Percentiles rank a stretch among this genome's conserved stretches.
Evolutionary conservation across 2,797 vertebrate genomes (phyloP).

Genomic region (Hypotaenidia okinawae): DNA sequence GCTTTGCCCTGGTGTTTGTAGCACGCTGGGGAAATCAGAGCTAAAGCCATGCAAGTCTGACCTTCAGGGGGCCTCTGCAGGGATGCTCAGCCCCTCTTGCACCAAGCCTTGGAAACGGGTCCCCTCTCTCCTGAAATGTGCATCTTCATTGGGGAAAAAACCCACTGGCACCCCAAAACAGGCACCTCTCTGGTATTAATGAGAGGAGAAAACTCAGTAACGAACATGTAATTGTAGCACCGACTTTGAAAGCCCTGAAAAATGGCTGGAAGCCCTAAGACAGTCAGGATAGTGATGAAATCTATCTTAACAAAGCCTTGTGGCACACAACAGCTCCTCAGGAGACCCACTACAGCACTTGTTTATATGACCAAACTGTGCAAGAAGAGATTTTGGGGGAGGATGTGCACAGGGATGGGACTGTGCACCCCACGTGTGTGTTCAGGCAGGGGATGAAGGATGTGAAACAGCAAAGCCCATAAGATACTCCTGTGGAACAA

Average conservation of each 20-base stretch:
- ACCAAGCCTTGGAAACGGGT: background rate
- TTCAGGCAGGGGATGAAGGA: background rate
- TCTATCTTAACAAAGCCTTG: background rate
- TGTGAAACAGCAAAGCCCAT: background rate
- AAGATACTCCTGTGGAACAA: rapidly evolving
- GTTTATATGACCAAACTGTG: background rate
- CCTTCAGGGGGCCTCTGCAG: background rate
- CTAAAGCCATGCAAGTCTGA: background rate
- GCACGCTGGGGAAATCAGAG: background rate
- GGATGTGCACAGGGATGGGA: background rate
- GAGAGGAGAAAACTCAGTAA: background rate
- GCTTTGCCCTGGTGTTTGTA: background rate
- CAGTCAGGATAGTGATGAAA: background rate
- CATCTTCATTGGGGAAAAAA: background rate
- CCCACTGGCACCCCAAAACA: background rate
- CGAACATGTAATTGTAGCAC: background rate
- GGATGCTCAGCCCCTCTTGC: background rate
- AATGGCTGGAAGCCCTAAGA: background rate
- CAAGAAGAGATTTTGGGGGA: background rate
- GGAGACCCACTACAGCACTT: background rate
- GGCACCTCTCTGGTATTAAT: background rate
- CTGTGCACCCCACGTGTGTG: background rate
- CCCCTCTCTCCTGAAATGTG: background rate
- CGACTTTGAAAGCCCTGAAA: background rate
- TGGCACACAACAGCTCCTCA: background rate